These are phyloP conservation scores for Embidobia sp. DNA, from an alignment of 2,888 invertebrate genomes.

Conservation along the genomic window DNA sequence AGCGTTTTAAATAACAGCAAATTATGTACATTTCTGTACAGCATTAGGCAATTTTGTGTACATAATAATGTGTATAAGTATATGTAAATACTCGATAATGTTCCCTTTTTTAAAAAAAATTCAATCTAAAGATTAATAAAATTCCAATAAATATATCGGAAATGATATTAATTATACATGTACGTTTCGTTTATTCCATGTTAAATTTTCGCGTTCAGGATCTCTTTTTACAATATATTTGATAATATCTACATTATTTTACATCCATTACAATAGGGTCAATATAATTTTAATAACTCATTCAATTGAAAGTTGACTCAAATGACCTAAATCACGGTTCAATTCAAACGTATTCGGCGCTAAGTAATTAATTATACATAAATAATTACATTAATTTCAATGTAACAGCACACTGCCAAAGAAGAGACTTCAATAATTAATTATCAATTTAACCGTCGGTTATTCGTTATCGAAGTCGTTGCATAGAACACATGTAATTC, in stretches of 20 bases:
- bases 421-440: constrained; percentile 12
- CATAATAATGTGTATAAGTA: constrained; percentile 3
- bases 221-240: background rate
- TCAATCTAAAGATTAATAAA: background rate
- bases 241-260: too few relatives aligned
- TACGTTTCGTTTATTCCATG: background rate
- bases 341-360: background rate
- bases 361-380: constrained; percentile 2
- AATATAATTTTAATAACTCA: too few relatives aligned
- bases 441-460: background rate
- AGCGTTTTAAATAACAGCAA: background rate
- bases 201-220: background rate
- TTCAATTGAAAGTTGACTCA: too few relatives aligned
- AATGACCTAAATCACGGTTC: too few relatives aligned
- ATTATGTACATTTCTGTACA: constrained; percentile 24
- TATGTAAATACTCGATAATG: constrained; percentile 5
- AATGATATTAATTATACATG: too few relatives aligned
- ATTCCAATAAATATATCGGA: too few relatives aligned
- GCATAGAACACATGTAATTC: too few relatives aligned
- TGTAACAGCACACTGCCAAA: constrained; percentile 21
- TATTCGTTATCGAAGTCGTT: constrained; percentile 9
- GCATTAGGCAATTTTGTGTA: constrained; percentile 5
- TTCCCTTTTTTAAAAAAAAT: background rate
- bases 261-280: too few relatives aligned
- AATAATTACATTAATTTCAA: background rate